Conservation (phyloP, 1,140 invertebrate species). For the Antheraea mylitta region DNA sequence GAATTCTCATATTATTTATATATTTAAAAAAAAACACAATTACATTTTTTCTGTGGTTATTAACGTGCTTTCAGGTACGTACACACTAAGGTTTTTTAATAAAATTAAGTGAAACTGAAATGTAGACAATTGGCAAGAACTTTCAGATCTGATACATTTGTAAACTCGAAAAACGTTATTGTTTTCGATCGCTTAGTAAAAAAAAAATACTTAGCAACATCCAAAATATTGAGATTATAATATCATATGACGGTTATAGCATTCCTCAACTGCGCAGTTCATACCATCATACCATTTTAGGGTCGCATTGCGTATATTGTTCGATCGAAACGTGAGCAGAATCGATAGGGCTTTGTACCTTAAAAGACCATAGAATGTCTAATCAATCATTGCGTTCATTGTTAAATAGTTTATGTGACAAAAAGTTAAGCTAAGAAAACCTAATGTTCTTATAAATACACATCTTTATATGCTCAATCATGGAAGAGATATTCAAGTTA, state of each 20-base stretch:
- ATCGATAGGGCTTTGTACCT: slow-evolving; percentile 3
- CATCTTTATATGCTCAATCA: background rate
- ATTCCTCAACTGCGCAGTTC: slow-evolving; percentile 15
- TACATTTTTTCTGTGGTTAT: no score
- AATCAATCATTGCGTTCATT: slow-evolving; percentile 12
- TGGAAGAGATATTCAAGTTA: background rate
- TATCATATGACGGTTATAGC: slow-evolving; percentile 1
- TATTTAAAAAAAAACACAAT: no score
- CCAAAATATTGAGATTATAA: background rate
- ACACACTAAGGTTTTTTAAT: no score
- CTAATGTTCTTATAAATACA: background rate
- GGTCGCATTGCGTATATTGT: slow-evolving; percentile 22
- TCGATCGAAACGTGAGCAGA: slow-evolving; percentile 13
- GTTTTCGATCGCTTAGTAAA: no score
- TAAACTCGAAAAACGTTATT: no score
- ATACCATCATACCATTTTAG: slow-evolving; percentile 14
- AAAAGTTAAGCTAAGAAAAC: background rate
- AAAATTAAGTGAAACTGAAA: no score
- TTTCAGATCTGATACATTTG: no score
- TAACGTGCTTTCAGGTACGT: no score
- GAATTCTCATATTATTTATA: no score
- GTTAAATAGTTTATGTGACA: background rate
- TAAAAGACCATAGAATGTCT: slow-evolving; percentile 12
- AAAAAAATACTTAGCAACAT: background rate
- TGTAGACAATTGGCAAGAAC: no score